Evolutionary conservation across 2,797 vertebrate species (phyloP).

Genomic region (Cyprinodon diabolis): DNA sequence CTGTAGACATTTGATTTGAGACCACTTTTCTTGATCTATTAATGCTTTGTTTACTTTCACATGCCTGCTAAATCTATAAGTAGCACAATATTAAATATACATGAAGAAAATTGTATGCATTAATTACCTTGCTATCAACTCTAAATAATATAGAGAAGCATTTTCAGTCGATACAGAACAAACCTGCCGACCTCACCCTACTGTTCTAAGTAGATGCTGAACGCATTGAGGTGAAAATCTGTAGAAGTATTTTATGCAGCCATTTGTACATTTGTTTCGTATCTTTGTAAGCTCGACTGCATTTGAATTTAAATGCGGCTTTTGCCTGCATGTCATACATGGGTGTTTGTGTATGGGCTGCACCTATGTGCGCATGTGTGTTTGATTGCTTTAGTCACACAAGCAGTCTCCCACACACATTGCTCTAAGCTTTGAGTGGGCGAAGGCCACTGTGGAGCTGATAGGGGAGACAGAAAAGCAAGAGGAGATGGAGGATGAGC

Average conservation of each 20-base stretch:
- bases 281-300: constrained; percentile 36
- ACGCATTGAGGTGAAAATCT: constrained; percentile 62
- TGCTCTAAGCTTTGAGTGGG: constrained; percentile 82
- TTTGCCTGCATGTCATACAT: constrained; percentile 49
- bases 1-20: constrained; percentile 4
- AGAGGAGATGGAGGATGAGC: constrained; percentile 75
- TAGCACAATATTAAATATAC: constrained; percentile 11
- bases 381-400: constrained; percentile 79
- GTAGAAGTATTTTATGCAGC: constrained; percentile 45
- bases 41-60: constrained; percentile 2
- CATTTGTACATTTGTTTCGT: constrained; percentile 46
- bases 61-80: constrained; percentile 10
- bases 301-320: constrained; percentile 45
- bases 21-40: not conserved
- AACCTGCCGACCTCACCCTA: constrained; percentile 9
- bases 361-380: constrained; percentile 44
- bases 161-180: constrained; percentile 27
- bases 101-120: constrained; percentile 9
- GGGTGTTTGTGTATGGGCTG: constrained; percentile 33
- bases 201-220: constrained; percentile 55
- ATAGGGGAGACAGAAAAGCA: constrained; percentile 73
- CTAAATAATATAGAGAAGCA: constrained; percentile 4
- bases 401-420: constrained; percentile 78
- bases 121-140: constrained; percentile 8
- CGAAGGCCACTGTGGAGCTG: constrained; percentile 80